Evolutionary conservation across 2,113 vertebrate genomes (phyloP), one percentile per base, ranked within the genome.

Genomic region (Gymnogyps californianus): DNA sequence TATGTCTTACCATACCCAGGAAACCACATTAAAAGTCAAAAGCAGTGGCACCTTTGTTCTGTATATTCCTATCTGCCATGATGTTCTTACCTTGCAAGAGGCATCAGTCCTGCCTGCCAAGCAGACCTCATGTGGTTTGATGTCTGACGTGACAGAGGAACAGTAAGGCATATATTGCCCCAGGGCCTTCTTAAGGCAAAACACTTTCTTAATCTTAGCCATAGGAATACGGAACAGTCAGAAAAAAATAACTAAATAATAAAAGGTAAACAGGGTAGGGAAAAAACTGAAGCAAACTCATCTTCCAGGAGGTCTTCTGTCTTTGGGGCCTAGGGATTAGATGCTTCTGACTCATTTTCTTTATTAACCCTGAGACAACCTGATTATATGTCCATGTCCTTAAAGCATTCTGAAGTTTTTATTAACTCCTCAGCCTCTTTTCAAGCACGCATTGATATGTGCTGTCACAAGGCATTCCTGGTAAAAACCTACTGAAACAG

Each of bases 361-460:
- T 81, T 54, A 62, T 28, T 44, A 91, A 36, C 4, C 2, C 34
- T 49, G 36, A 83, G 29, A 86, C 52, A 72, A 69, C 8, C 20
- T 58, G 36, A n/a, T 52, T 70, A 16, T 26, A 40, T 16, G 9
- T 26, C 18, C 26, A 18, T 9, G 14, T 58, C 17, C 29, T 49
- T 58, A 81, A 89, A 77, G 9, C 2, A 4, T n/a, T 78, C 46
- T 70, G 51, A 86, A 74, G 17, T 65, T 74, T 74, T 13, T 32
- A 28, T 31, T 49, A 52, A 24, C 6, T 67, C 9, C 12, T 83
- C 19, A 57, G 16, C 7, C 24, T 70, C 8, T 17, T 83, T 46
- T 25, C 22, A 62, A 51, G 18, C 21, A 76, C 57, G 51, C 17
- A 38, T 5, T 0, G 0, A 17, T 25, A 42, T 7, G 21, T 52